Evolutionary conservation across 53 echinoderm and acorn worm species (phyloP).

Genomic region (Echinarachnius parma): DNA sequence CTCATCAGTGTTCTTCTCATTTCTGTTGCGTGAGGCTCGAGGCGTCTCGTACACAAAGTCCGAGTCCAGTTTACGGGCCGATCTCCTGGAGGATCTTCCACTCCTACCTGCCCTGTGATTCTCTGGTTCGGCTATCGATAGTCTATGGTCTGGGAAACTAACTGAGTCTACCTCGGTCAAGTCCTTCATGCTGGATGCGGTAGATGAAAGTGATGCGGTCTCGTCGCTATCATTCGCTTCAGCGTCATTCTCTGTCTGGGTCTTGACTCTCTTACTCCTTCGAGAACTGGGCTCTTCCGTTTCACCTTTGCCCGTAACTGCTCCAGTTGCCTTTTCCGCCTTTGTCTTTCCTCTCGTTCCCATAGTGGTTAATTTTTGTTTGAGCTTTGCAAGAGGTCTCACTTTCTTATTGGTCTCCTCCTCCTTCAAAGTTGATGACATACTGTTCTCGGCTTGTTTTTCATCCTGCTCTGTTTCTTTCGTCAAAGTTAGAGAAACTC

Average conservation of each 20-base stretch:
- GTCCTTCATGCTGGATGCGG: constrained; percentile 44
- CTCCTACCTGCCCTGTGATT: not conserved
- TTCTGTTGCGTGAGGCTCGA: not conserved
- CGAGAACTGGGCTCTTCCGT: not conserved
- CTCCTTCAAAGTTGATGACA: not conserved
- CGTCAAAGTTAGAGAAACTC: too few species aligned
- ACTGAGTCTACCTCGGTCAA: constrained; percentile 11
- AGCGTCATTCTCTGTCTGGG: constrained; percentile 38
- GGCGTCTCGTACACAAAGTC: not conserved
- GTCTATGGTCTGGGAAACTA: too few species aligned
- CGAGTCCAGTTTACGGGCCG: too few species aligned
- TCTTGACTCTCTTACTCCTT: constrained; percentile 20
- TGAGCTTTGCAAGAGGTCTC: not conserved
- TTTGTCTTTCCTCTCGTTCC: constrained; percentile 6
- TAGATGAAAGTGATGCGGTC: constrained; percentile 60
- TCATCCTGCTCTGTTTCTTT: too few species aligned
- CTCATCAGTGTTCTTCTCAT: constrained; percentile 2
- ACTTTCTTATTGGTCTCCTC: too few species aligned
- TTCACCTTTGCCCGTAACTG: not conserved
- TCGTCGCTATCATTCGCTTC: constrained; percentile 64
- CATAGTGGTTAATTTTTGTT: not conserved
- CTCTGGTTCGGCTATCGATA: too few species aligned
- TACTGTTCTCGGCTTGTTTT: constrained; percentile 18
- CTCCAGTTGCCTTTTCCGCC: not conserved
- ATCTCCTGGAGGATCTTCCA: too few species aligned